Evolutionary conservation across 2,797 vertebrate species (phyloP), one percentile per base, ranked within the genome.

Genomic region (Cichlasoma orientale): DNA sequence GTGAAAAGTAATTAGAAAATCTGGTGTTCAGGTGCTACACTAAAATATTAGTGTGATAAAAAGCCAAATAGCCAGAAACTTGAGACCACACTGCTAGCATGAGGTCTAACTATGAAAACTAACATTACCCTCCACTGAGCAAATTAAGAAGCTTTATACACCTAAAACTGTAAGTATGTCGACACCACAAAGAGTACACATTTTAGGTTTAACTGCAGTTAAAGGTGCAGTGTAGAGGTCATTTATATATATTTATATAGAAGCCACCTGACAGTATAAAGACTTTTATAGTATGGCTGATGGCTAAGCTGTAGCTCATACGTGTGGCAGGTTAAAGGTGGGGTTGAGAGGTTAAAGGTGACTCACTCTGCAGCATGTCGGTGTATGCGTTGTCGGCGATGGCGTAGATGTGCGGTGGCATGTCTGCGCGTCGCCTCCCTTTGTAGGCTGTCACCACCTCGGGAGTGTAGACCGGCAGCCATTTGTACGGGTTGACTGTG

Each of bases 401-500:
- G 74, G 97, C 88, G 77, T 97, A 98, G 93, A 98, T 97, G 88
- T 98, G 97, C 0, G 97, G 97, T 0, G 97, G 97, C 0, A 91
- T 92, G 77, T 98, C 97, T 0, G 95, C 80, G 41, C 96, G 96
- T 5, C 97, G 94, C 81, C 97, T 96, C 78, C 97, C 97, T 88
- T 97, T 97, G 87, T 98, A 99, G 73, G 95, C 96, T 0, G 94
- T 89, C 1, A 98, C 96, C 86, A 98, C 97, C 0, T 92, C 61
- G 0, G 96, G 21, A 0, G 95, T 94, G 93, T 98, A 98, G 82
- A 98, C 96, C 0, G 98, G 98, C 83, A 98, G 95, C 97, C 97
- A 98, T 93, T 98, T 98, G 93, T 99, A 98, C 5, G 97, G 97
- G 86, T 98, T 98, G 85, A 98, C 95, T 7, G 97, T 97, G 82